A percentile compares a stretch with the other conserved stretches of the same genome.
phyloP scores from a whole-genome alignment of 2,888 invertebrate species.

The Macaria liturata region DNA sequence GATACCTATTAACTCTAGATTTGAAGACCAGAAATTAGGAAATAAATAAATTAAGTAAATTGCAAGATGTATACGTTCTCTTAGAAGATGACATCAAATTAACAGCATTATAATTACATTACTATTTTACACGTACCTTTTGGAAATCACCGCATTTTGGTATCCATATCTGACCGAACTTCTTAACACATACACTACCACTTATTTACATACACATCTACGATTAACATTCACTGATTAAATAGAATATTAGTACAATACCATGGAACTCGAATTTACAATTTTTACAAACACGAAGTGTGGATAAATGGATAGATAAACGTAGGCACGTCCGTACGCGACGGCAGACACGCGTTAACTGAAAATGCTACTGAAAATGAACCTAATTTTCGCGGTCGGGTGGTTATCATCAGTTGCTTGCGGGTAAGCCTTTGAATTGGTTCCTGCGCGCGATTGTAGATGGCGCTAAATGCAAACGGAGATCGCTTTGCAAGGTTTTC shows the following conservation, averaged over 20 bases:
- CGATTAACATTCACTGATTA: slow-evolving; percentile 15
- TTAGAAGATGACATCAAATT: too few relatives aligned
- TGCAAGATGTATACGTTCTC: too few relatives aligned
- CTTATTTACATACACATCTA: slow-evolving; percentile 17
- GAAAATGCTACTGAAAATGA: slow-evolving; percentile 60
- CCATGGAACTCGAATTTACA: slow-evolving; percentile 24
- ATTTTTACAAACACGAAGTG: slow-evolving; percentile 28
- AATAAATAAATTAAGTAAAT: too few relatives aligned
- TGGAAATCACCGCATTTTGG: too few relatives aligned
- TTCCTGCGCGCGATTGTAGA: slow-evolving; percentile 41
- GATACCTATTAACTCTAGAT: too few relatives aligned
- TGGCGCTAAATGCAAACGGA: slow-evolving; percentile 42
- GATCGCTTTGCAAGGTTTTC: background rate
- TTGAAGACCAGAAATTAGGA: too few relatives aligned
- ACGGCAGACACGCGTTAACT: slow-evolving; percentile 57
- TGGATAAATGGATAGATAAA: slow-evolving; percentile 3
- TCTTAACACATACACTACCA: slow-evolving; percentile 9
- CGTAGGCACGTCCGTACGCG: slow-evolving; percentile 40
- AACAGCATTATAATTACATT: too few relatives aligned
- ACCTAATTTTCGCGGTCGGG: slow-evolving; percentile 64
- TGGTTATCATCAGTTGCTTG: slow-evolving; percentile 49
- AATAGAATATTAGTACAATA: slow-evolving; percentile 11
- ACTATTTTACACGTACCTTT: too few relatives aligned
- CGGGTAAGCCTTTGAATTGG: slow-evolving; percentile 44
- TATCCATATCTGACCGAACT: too few relatives aligned